Conservation (phyloP, 2,888 invertebrate genomes). For the Bombyx huttoni region DNA sequence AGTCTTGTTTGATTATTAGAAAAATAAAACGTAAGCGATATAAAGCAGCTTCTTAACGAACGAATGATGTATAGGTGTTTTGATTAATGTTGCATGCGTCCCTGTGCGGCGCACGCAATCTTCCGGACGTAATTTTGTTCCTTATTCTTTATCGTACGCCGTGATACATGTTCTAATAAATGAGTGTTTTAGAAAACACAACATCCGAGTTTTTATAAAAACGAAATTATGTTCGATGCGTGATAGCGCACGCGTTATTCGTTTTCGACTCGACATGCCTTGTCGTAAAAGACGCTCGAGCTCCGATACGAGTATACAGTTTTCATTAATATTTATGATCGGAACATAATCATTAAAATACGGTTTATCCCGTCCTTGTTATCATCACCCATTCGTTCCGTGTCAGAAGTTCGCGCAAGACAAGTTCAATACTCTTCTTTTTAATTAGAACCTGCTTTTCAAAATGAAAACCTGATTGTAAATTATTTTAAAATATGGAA, state of each 20-base stretch:
- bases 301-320: conserved; percentile 26
- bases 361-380: conserved; percentile 36
- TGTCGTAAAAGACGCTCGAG: conserved; percentile 24
- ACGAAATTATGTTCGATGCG: conserved; percentile 10
- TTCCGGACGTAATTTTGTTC: not conserved
- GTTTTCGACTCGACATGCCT: conserved; percentile 29
- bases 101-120: conserved; percentile 12
- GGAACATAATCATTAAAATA: conserved; percentile 62
- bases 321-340: conserved; percentile 64
- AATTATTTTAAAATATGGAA: too few relatives aligned
- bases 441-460: too few relatives aligned
- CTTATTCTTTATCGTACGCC: conserved; percentile 3
- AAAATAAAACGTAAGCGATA: conserved; percentile 4
- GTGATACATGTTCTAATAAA: conserved; percentile 18
- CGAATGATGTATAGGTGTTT: conserved; percentile 16
- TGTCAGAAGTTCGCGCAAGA: not conserved
- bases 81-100: conserved; percentile 11
- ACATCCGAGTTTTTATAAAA: conserved; percentile 6
- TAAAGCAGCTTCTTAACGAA: conserved; percentile 10
- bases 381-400: not conserved
- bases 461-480: too few relatives aligned
- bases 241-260: conserved; percentile 10
- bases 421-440: not conserved
- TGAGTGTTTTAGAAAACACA: conserved; percentile 15
- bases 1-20: not conserved